Base-by-base conservation (phyloP, 2,113 vertebrate genomes). In the Hippopotamus amphibius region DNA sequence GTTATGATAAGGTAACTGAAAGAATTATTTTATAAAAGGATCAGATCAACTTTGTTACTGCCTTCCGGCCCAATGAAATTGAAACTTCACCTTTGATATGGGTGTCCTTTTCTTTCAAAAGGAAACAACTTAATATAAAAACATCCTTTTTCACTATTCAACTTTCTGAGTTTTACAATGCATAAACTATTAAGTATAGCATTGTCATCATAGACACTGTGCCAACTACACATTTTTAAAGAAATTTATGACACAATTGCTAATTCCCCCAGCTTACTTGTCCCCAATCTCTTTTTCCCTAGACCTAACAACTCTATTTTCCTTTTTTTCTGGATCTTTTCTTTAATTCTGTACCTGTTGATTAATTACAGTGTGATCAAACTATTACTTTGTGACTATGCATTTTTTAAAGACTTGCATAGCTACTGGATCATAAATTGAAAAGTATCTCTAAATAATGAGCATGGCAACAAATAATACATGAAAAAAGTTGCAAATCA, bases 281-380 rank as follows among this genome's bases (percentile, higher is more conserved):
- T 57, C 19, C n/a, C n/a, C 10, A 77, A 7, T 92, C 79, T 82
- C 57, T 94, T 43, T 74, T 90, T 90, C 41, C 41, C 26, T 87
- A 93, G 66, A 33, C 55, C 17, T 63, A 76, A 17, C 41, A 55
- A 82, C 1, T 3, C 22, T 17, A 57, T 50, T 68, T 80, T 46
- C 12, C 16, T 95, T 72, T 81, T 68, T 72, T 97, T 61, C 21
- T 72, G 28, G 16, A 90, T 85, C 33, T 91, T 53, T 30, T 71
- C 61, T 89, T 93, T 71, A 96, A 69, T 90, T 82, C 28, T 71
- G 46, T 66, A 66, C 48, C 53, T 14, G 30, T 7, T 71, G 55
- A 77, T 89, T 88, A 81, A 82, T 89, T 88, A 84, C 87, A 59
- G 22, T 88, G 1, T 79, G 48, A 94, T 79, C 61, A 68, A 93